Conservation (phyloP, 1,140 invertebrate species). For the Aphaenogaster floridana region DNA sequence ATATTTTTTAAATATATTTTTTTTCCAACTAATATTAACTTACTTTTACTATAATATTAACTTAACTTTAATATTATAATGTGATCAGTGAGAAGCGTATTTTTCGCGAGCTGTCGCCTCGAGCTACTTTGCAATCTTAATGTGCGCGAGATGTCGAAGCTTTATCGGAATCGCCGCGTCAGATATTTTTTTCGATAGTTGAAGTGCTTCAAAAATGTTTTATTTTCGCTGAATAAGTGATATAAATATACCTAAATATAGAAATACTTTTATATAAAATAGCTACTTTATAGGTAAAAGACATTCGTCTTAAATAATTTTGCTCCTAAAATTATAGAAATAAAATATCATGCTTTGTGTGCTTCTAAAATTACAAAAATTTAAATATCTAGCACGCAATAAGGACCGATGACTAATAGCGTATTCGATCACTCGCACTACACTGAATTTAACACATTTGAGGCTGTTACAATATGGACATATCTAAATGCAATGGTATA, state of each 20-base stretch:
- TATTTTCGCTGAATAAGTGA: too few species aligned
- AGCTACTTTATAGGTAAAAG: background rate
- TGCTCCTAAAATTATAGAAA: background rate
- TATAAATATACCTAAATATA: background rate
- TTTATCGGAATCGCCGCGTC: background rate
- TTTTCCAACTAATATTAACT: background rate
- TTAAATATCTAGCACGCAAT: background rate
- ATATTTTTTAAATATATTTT: background rate
- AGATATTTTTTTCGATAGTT: background rate
- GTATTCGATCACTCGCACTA: too few species aligned
- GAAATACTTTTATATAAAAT: background rate
- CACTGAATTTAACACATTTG: too few species aligned
- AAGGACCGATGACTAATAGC: background rate
- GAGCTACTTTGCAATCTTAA: slow-evolving; percentile 20
- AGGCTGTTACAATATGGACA: too few species aligned
- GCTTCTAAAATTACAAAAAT: background rate
- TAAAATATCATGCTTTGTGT: background rate
- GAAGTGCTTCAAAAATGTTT: background rate
- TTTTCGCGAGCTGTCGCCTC: background rate
- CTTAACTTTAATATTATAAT: too few species aligned
- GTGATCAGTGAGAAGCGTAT: background rate
- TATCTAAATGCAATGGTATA: too few species aligned
- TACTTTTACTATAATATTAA: too few species aligned
- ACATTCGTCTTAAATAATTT: background rate
- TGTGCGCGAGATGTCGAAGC: background rate